Evolutionary conservation across 2,797 vertebrate genomes (phyloP).

Genomic region (Myotis planiceps): DNA sequence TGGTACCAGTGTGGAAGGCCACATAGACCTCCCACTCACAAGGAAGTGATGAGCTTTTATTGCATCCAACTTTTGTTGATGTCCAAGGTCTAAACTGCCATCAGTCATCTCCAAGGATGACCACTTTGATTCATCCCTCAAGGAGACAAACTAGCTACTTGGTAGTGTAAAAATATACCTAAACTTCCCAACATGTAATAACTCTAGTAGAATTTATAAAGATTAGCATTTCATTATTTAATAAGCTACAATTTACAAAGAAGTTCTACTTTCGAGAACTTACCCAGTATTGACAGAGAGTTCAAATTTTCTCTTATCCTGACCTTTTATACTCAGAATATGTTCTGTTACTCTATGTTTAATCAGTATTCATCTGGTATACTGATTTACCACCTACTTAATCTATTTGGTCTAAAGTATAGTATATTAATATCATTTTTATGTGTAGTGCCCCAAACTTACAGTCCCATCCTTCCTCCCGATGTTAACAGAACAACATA

Average conservation of each 20-base stretch:
- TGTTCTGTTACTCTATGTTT: not conserved
- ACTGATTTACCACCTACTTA: not conserved
- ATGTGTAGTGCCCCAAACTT: not conserved
- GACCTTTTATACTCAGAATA: not conserved
- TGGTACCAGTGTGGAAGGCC: not conserved
- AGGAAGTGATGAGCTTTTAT: not conserved
- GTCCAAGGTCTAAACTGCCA: not conserved
- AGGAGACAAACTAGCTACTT: not conserved
- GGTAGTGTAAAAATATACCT: not conserved
- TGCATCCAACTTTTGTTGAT: not conserved
- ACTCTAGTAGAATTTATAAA: not conserved
- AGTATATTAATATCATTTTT: not conserved
- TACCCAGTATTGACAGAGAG: not conserved
- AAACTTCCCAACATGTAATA: not conserved
- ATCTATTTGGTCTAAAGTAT: not conserved
- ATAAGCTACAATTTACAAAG: not conserved
- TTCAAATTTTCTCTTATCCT: not conserved
- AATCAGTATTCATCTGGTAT: not conserved
- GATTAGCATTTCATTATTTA: not conserved
- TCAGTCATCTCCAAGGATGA: not conserved
- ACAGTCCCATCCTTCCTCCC: not conserved
- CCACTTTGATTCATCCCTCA: not conserved
- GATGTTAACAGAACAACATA: not conserved
- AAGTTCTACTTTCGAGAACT: not conserved
- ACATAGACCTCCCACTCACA: not conserved